Evolutionary conservation across 2,888 invertebrate species (phyloP), one percentile per base, ranked within the genome.

Genomic region (Lingula anatina): DNA sequence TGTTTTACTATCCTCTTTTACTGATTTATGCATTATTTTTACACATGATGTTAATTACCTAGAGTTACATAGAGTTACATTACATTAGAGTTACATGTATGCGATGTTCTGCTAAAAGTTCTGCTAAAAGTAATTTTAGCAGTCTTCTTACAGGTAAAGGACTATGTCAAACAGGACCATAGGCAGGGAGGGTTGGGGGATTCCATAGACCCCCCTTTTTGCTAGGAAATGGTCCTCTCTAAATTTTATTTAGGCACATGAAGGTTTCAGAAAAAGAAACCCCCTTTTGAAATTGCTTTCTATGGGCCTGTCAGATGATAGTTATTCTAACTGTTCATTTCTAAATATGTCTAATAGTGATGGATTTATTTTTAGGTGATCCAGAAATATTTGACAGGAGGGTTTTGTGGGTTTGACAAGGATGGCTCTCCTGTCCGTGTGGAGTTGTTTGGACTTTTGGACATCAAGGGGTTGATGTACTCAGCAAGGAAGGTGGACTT

Each of bases 401-500:
- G 75, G 0, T 65, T 70, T 45, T 61, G 61, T 51, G 73, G 75
- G 7, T 65, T 65, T 42, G 75, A 73, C 56, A 67, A 66, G 46
- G 73, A 73, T n/a, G 75, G 75, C 0, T 68, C 70, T 0, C 70
- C 70, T 0, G 50, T 76, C 5, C 50, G 69, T 7, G 64, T 75
- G 23, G 76, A 75, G 49, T 57, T 68, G 26, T 75, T 64, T 50
- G 75, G 75, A 1, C 60, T 59, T 20, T 61, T 75, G 40, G 76
- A 76, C 55, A 70, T 77, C 65, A 75, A 71, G 53, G 77, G 75
- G 0, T 50, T 75, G 4, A 69, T 75, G 71, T 68, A 68, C 46
- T 73, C 73, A 7, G 59, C 65, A 38, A 59, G 60, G 42, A 68
- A 66, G 38, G 60, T 63, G 0, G 74, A 75, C 54, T 57, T 75